Percentiles rank a stretch among this genome's conserved stretches.
These are phyloP conservation scores for Mungos mungo DNA, from an alignment of 2,113 vertebrate species.

Conservation along the genomic window DNA sequence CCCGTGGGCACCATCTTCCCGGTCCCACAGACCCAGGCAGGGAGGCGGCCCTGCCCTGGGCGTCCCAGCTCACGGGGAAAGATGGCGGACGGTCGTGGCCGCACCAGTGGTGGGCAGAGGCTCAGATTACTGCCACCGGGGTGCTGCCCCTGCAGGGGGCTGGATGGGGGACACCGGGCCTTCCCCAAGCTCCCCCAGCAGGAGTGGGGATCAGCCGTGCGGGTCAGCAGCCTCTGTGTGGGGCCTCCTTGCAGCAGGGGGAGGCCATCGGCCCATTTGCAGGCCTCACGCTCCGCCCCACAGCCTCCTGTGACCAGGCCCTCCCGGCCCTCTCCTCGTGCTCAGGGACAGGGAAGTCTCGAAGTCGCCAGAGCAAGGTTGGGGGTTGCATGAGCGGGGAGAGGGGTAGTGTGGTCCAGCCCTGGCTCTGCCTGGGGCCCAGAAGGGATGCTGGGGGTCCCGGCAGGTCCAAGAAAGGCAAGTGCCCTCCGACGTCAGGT, in stretches of 20 bases:
- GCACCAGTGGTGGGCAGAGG: accelerated
- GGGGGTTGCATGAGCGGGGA: neutral
- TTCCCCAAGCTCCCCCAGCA: too few relatives aligned
- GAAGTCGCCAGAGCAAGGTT: neutral
- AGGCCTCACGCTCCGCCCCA: too few relatives aligned
- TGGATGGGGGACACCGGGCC: accelerated
- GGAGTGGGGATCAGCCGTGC: neutral
- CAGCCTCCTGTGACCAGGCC: neutral
- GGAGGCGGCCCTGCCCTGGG: accelerated
- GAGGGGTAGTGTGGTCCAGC: neutral
- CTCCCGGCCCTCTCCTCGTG: too few relatives aligned
- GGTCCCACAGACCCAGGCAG: neutral
- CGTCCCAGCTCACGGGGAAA: neutral
- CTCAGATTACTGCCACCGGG: accelerated
- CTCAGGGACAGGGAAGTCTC: too few relatives aligned
- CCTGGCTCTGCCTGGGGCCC: neutral
- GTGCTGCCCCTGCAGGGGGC: neutral
- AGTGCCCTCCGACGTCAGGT: neutral
- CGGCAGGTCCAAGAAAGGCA: neutral
- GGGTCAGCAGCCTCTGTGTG: too few relatives aligned
- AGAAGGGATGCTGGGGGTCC: neutral
- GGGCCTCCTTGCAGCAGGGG: neutral
- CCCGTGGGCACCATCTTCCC: accelerated
- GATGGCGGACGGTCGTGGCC: neutral
- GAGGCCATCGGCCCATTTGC: accelerated